Base-by-base conservation (phyloP, 2,797 vertebrate genomes). In the Enteromius treurensis region DNA sequence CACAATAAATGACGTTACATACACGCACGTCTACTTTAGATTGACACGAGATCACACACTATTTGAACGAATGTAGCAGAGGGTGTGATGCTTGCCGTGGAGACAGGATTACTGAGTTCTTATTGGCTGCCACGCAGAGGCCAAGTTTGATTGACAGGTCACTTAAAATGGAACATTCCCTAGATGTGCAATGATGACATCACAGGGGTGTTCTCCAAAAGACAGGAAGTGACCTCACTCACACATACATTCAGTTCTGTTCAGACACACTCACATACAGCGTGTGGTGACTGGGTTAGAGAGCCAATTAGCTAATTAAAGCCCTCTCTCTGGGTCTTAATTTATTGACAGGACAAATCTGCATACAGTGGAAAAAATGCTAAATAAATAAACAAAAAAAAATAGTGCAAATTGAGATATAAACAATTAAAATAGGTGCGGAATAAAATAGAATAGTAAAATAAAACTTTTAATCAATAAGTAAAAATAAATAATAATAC, bases 171-270 rank as follows among this genome's bases (percentile, higher is more conserved):
- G 15, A 67, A 29, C 37, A 51, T 23, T 77, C 49, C 55, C 29
- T 37, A 51, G 8, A 47, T 11, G n/a, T 81, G 23, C 17, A 67
- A 26, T 23, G 5, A 11, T 19, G 58, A 87, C 70, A 71, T 82
- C 76, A 82, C 9, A 77, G 26, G 0, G 34, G 58, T 82, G 82
- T 82, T 82, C 81, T 84, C 69, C 42, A 77, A 13, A 6, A 17
- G n/a, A 78, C 45, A 74, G 42, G 64, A 78, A n/a, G 5, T 85
- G 86, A 85, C 77, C 83, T 77, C 37, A 17, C 19, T 21, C 51
- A 3, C 21, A 23, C 53, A 55, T 21, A 45, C 21, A 71, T 10
- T 51, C 76, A 10, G 47, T 26, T 42, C 65, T 68, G 65, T 68
- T 37, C 40, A 17, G n/a, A 26, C n/a, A 8, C 45, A n/a, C 13